Base-by-base conservation (phyloP, 2,888 invertebrate species). In the Drosophila pseudotakahashii region DNA sequence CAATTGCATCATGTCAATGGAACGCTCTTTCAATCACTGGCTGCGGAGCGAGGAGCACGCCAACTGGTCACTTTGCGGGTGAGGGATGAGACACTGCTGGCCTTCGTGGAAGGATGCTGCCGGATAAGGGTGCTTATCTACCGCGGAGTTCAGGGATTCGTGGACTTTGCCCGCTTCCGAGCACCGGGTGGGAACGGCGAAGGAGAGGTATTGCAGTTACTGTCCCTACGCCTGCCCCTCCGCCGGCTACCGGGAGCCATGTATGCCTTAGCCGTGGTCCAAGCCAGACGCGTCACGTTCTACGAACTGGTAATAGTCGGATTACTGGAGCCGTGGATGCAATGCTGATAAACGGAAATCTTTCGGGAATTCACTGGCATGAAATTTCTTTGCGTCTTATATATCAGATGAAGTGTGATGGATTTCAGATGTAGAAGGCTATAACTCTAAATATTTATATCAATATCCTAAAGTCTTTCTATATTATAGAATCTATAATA, bases 1-100 rank as follows among this genome's bases (percentile, higher is more conserved):
- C 82, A 93, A 77, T 90, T 92, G 71, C 92, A 94, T 79, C 86
- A 92, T 2, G 76, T 89, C 7, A 88, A 87, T 13, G 93, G 92
- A 3, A 91, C 91, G 50, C 77, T 94, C 16, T 92, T 93, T 73
- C 94, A 94, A 75, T 93, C 93, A 52, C 91, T 95, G 57, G 78
- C 90, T 6, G 91, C 93, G 0, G 59, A 74, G 58, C 90, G 90
- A 6, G 92, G 91, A 3, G 94, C 94, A 5, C 92, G 92, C 14
- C 93, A 93, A 2, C 85, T 94, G 30, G 81, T 84, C 0, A 67
- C 88, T 0, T 5, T 91, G 14, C 87, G 91, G n/a, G 76, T 92
- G 16, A 90, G 92, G 50, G 93, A 93, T 32, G 93, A 93, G 79
- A 93, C 93, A 0, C 77, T 94, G n/a, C 75, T 94, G 14, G 91